phyloP scores from a whole-genome alignment of 2,888 invertebrate genomes.

The Drosophila affinis region DNA sequence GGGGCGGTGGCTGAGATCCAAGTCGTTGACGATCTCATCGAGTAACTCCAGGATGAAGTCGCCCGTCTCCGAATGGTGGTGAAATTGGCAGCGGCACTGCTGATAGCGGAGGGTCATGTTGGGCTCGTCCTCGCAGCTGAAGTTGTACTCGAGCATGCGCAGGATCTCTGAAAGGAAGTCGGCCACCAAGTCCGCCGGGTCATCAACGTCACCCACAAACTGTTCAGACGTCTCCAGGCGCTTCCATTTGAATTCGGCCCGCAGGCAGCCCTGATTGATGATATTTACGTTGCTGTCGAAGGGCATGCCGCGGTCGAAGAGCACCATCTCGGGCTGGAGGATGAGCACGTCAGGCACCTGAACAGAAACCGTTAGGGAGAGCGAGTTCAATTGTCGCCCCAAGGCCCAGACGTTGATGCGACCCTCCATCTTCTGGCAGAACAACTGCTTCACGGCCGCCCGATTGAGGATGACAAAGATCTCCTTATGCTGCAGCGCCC shows the following conservation, averaged over 20 bases:
- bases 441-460: conserved; percentile 44
- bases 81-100: conserved; percentile 65
- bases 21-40: conserved; percentile 68
- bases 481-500: conserved; percentile 56
- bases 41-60: conserved; percentile 61
- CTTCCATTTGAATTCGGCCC: conserved; percentile 74
- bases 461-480: conserved; percentile 67
- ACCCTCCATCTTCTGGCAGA: conserved; percentile 66
- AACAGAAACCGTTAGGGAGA: conserved; percentile 57
- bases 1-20: conserved; percentile 67
- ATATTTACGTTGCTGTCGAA: conserved; percentile 56
- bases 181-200: conserved; percentile 55
- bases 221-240: conserved; percentile 55
- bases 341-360: conserved; percentile 67
- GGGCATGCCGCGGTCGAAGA: conserved; percentile 67
- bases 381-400: conserved; percentile 54
- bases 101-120: conserved; percentile 71
- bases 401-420: conserved; percentile 61
- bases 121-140: conserved; percentile 54
- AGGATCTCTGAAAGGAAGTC: conserved; percentile 75
- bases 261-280: conserved; percentile 63
- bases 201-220: conserved; percentile 60
- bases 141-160: conserved; percentile 69
- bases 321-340: conserved; percentile 61
- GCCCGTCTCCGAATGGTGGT: conserved; percentile 35